Conservation (phyloP, 2,113 vertebrate genomes). For the Notarius lentiginosus region DNA sequence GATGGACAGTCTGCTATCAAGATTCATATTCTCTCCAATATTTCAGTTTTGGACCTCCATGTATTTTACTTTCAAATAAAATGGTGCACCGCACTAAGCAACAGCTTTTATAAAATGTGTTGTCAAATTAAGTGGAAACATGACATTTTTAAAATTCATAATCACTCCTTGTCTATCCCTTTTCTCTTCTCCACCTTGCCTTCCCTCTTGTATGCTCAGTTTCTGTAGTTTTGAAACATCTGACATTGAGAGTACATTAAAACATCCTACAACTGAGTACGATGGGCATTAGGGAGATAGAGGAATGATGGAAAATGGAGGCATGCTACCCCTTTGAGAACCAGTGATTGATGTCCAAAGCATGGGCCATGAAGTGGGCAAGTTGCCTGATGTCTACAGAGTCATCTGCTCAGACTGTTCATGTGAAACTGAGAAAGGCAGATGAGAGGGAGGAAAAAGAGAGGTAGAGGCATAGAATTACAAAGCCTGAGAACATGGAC, state of each 20-base stretch:
- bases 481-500: not conserved
- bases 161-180: slow-evolving; percentile 15
- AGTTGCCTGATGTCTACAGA: slow-evolving; percentile 53
- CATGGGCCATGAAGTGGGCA: slow-evolving; percentile 62
- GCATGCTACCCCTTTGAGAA: slow-evolving; percentile 58
- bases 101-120: slow-evolving; percentile 35
- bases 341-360: slow-evolving; percentile 68
- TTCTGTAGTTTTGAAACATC: slow-evolving; percentile 46
- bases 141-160: slow-evolving; percentile 29
- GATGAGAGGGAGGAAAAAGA: not conserved
- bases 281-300: slow-evolving; percentile 54
- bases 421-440: slow-evolving; percentile 41
- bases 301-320: slow-evolving; percentile 52
- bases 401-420: slow-evolving; percentile 54
- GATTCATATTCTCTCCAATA: slow-evolving; percentile 27
- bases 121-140: slow-evolving; percentile 21
- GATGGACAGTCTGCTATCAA: slow-evolving; percentile 9
- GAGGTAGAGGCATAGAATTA: not conserved
- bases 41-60: slow-evolving; percentile 21
- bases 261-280: slow-evolving; percentile 61
- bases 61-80: slow-evolving; percentile 30
- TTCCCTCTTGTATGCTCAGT: slow-evolving; percentile 46
- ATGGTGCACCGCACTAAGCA: slow-evolving; percentile 3
- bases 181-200: slow-evolving; percentile 19
- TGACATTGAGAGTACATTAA: slow-evolving; percentile 68